Conservation (phyloP, 2,797 vertebrate genomes). For the Hirundo rustica region DNA sequence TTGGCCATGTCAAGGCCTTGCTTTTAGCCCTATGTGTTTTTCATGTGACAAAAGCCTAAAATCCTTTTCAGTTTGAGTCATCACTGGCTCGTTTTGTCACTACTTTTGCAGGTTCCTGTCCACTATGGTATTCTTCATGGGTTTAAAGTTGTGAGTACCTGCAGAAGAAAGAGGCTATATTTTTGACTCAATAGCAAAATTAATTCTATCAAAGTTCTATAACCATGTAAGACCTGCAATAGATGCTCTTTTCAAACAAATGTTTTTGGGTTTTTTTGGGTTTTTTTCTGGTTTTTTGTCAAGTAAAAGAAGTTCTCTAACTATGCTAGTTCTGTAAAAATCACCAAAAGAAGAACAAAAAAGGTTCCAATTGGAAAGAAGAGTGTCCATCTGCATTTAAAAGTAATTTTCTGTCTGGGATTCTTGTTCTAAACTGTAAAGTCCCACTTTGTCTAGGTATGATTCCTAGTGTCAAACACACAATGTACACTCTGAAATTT, state of each 20-base stretch:
- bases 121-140: fast-evolving
- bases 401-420: background rate
- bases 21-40: background rate
- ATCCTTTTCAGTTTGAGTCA: background rate
- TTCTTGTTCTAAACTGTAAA: background rate
- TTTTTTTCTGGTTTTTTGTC: background rate
- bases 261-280: no score
- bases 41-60: background rate
- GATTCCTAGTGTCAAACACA: background rate
- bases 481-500: background rate
- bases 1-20: background rate
- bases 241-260: background rate
- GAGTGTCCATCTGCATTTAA: background rate
- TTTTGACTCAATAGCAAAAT: background rate
- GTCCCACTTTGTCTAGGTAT: background rate
- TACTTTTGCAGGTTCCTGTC: background rate
- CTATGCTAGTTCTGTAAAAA: background rate
- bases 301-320: background rate
- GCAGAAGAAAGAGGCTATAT: background rate
- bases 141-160: background rate
- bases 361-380: background rate
- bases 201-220: background rate
- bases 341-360: background rate
- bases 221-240: background rate
- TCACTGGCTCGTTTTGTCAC: background rate